Base-by-base conservation (phyloP, 2,113 vertebrate species). In the Gallinago undulata region DNA sequence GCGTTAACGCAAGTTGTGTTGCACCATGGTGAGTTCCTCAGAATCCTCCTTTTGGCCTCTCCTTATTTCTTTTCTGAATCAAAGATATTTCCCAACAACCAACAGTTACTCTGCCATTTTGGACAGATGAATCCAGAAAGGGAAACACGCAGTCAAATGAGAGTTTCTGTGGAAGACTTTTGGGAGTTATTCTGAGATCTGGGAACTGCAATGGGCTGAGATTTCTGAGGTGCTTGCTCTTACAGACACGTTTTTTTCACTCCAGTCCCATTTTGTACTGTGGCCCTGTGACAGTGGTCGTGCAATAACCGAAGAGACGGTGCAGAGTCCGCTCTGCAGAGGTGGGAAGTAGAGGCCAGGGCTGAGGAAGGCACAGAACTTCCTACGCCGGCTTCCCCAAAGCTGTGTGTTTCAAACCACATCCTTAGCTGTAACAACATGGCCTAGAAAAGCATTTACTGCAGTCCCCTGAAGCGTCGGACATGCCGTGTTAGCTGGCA, bases 11-110 rank as follows among this genome's bases (percentile, higher is more conserved):
- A 57, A 73, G 21, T 53, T 37, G 15, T 45, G 24, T n/a, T 41
- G 66, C 24, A 70, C 37, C 11, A 18, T 0, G 31, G 6, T 25
- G 67, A 45, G 59, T 16, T 86, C 68, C 47, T 94, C 0, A 0
- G 48, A 63, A 9, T 9, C 51, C 25, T 89, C 21, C 28, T 66
- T 31, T 48, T 62, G 45, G 17, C 13, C 7, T 31, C 17, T 53
- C 43, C 51, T 50, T 81, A 33, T 79, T 87, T 83, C 22, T 70
- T 85, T 16, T 83, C 19, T 6, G 14, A 64, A 77, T 27, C 8
- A 66, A 93, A 76, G 35, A 8, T 3, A 41, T 41, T 37, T 78
- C 7, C 41, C 39, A 48, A 39, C 12, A 39, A 18, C 39, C 22
- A 57, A 17, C 23, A 60, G 5, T 28, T 68, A 7, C 11, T 35